Evolutionary conservation across 2,888 invertebrate genomes (phyloP).

Genomic region (Dastarcus helophoroides): DNA sequence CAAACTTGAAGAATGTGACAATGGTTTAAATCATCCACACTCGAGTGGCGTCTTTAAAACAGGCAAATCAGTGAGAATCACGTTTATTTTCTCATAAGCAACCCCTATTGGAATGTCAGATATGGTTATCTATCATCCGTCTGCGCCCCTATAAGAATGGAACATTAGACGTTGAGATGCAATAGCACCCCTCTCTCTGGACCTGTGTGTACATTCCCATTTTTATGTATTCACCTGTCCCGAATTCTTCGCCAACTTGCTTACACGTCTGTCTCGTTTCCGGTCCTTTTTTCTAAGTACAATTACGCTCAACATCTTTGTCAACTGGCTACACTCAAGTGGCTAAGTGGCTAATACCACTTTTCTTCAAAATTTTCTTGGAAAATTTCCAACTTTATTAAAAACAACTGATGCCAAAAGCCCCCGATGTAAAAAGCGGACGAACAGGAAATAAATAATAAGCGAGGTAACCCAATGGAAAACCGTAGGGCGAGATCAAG

Average conservation of each 20-base stretch:
- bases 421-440: too few species aligned
- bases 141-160: slow-evolving; percentile 21
- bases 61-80: slow-evolving; percentile 18
- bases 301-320: too few species aligned
- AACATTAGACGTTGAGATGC: too few species aligned
- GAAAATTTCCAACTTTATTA: too few species aligned
- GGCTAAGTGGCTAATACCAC: too few species aligned
- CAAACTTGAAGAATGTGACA: slow-evolving; percentile 2
- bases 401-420: too few species aligned
- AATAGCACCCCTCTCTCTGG: slow-evolving; percentile 6
- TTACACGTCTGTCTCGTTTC: too few species aligned
- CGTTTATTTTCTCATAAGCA: slow-evolving; percentile 15
- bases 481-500: slow-evolving; percentile 23
- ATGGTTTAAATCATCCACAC: too few species aligned
- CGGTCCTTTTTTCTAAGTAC: too few species aligned
- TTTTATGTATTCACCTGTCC: slow-evolving; percentile 11
- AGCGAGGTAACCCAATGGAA: slow-evolving; percentile 19
- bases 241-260: too few species aligned
- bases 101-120: slow-evolving; percentile 14
- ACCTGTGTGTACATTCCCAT: slow-evolving; percentile 10
- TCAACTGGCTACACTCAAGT: too few species aligned
- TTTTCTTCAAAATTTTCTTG: too few species aligned
- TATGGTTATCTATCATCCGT: slow-evolving; percentile 28
- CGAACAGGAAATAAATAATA: slow-evolving; percentile 23
- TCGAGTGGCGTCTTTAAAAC: slow-evolving; percentile 14